Evolutionary conservation across 2,888 invertebrate genomes (phyloP).

Genomic region (Steinernema carpocapsae): DNA sequence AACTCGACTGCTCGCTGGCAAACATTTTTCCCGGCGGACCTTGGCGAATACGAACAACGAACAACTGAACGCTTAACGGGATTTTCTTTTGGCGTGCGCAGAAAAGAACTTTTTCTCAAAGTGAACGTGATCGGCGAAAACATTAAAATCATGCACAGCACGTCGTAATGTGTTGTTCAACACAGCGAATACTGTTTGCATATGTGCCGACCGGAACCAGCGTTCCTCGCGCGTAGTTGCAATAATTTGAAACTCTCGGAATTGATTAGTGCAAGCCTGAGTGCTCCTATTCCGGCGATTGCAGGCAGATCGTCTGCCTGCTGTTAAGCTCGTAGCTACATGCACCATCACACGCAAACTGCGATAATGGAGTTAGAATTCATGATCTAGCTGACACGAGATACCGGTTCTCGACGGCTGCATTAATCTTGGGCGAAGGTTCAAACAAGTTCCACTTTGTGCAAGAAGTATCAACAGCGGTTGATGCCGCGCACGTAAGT

Average conservation of each 20-base stretch:
- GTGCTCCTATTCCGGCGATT: background rate
- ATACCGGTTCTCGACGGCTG: background rate
- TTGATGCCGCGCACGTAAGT: no score
- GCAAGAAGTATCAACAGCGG: background rate
- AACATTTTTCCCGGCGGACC: constrained; percentile 3
- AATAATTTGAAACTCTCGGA: background rate
- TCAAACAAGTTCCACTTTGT: constrained; percentile 23
- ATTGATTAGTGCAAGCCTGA: no score
- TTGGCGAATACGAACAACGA: constrained; percentile 22
- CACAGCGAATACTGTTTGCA: background rate
- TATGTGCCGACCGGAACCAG: background rate
- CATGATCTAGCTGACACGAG: background rate
- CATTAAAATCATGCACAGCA: constrained; percentile 30
- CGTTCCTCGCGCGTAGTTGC: background rate
- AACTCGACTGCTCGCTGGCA: constrained; percentile 4
- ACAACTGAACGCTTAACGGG: constrained; percentile 30
- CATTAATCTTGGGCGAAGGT: constrained; percentile 18
- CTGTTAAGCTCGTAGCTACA: no score
- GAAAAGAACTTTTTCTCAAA: constrained; percentile 17
- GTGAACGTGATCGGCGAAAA: constrained; percentile 14
- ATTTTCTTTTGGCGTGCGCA: constrained; percentile 21
- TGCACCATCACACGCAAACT: background rate
- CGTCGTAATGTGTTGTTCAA: constrained; percentile 18
- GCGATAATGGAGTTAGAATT: background rate
- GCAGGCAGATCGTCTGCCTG: no score